A percentile compares a stretch with the other conserved stretches of the same genome.
Evolutionary conservation across 53 echinoderm and acorn worm species (phyloP).

Genomic region (Arbacia lixula): DNA sequence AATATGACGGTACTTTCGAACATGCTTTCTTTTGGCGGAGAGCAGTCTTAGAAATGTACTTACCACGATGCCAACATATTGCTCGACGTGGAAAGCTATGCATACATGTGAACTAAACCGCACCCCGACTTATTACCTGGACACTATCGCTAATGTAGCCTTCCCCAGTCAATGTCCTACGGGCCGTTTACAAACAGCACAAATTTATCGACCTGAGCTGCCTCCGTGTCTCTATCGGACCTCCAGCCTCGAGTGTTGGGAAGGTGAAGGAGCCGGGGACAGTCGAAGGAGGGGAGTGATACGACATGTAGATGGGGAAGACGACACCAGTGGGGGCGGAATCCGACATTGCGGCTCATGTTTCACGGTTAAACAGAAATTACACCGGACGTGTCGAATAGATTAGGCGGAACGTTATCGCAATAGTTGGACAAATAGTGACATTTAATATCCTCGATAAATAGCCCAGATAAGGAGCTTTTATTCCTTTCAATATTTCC

Average conservation of each 20-base stretch:
- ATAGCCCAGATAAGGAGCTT: too few species aligned
- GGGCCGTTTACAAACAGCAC: constrained; percentile 40
- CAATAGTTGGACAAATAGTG: constrained; percentile 13
- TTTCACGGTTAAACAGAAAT: neutral
- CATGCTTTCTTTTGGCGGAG: too few species aligned
- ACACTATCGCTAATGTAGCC: too few species aligned
- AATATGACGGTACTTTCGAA: too few species aligned
- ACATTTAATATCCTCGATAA: constrained; percentile 38
- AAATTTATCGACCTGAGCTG: constrained; percentile 44
- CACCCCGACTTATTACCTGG: too few species aligned
- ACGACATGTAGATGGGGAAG: neutral
- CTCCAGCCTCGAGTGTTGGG: too few species aligned
- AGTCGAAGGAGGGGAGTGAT: neutral
- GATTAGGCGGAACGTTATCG: neutral
- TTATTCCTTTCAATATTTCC: constrained; percentile 23
- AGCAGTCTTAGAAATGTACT: too few species aligned
- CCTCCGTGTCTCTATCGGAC: too few species aligned
- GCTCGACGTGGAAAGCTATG: too few species aligned
- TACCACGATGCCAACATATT: too few species aligned
- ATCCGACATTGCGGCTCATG: neutral
- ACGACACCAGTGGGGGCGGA: neutral
- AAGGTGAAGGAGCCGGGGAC: neutral
- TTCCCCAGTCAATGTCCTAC: constrained; percentile 13
- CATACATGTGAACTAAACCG: too few species aligned
- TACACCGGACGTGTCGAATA: neutral